Evolutionary conservation across 2,888 invertebrate genomes (phyloP).

Genomic region (Allolobophora icterica): DNA sequence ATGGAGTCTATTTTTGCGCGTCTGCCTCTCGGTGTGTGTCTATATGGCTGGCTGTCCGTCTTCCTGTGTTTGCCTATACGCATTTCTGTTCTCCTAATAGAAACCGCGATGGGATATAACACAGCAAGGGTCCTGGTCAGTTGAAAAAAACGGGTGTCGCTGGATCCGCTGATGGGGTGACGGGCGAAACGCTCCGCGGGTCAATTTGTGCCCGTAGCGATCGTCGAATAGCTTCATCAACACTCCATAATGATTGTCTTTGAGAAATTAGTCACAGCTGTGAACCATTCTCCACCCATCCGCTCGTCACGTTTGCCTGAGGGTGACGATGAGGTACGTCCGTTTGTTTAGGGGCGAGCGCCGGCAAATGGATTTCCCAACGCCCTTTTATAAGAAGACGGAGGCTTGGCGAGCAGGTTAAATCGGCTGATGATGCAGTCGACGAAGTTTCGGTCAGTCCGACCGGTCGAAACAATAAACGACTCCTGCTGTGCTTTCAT

Average conservation of each 20-base stretch:
- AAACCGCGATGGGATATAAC: slow-evolving; percentile 17
- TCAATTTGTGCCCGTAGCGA: background rate
- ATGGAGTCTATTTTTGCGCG: background rate
- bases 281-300: background rate
- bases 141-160: background rate
- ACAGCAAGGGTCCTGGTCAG: slow-evolving; percentile 3
- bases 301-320: background rate
- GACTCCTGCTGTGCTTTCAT: background rate
- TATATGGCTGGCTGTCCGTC: background rate
- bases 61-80: background rate
- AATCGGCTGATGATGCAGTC: background rate
- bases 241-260: slow-evolving; percentile 28
- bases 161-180: background rate
- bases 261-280: slow-evolving; percentile 25
- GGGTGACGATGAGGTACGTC: background rate
- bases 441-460: background rate
- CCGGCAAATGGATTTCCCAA: background rate
- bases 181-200: background rate
- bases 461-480: background rate
- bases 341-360: background rate
- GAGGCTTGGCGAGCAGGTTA: background rate
- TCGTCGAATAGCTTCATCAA: slow-evolving; percentile 26
- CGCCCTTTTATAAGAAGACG: background rate
- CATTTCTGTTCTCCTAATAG: background rate
- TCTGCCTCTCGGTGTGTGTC: background rate